Base-by-base conservation (phyloP, 2,888 invertebrate species). In the Cylloceria caligata region DNA sequence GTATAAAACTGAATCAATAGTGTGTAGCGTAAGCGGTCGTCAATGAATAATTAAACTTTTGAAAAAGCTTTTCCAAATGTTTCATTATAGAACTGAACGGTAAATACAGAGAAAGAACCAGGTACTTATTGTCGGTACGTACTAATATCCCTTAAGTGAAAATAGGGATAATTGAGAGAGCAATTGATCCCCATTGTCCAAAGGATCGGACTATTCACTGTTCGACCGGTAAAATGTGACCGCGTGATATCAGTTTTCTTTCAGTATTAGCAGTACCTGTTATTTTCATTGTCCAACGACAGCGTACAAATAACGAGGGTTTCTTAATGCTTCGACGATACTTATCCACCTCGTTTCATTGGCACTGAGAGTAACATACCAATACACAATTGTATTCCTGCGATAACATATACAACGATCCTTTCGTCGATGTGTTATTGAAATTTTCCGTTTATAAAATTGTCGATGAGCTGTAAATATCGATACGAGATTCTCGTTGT, bases 91-190 rank as follows among this genome's bases (percentile, higher is more conserved):
- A 16, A 13, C 13, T 11, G 5, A 62, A 39, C n/a, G 69, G 27
- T 27, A 42, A 57, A 71, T 57, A 16, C 52, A 42, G 42, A 16
- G 39, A 57, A 30, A 57, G n/a, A 71, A 55, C 27, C 27, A 30
- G 39, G 24, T 16, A 69, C 16, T n/a, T n/a, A n/a, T n/a, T n/a
- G n/a, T n/a, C n/a, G n/a, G n/a, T n/a, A n/a, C n/a, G n/a, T n/a
- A n/a, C n/a, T n/a, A n/a, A n/a, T n/a, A n/a, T n/a, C n/a, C n/a
- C n/a, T n/a, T n/a, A n/a, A 27, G 55, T 24, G 34, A 13, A 27
- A n/a, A 3, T 16, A 42, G 27, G 30, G 52, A 42, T 71, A 71
- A 71, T 71, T 71, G 16, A 57, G 39, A 42, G 34, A 42, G 55
- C 27, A 36, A 13, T 36, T 42, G 39, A 57, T 21, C 55, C 42